Conservation (phyloP, 2,797 vertebrate genomes). For the Myripristis murdjan region DNA sequence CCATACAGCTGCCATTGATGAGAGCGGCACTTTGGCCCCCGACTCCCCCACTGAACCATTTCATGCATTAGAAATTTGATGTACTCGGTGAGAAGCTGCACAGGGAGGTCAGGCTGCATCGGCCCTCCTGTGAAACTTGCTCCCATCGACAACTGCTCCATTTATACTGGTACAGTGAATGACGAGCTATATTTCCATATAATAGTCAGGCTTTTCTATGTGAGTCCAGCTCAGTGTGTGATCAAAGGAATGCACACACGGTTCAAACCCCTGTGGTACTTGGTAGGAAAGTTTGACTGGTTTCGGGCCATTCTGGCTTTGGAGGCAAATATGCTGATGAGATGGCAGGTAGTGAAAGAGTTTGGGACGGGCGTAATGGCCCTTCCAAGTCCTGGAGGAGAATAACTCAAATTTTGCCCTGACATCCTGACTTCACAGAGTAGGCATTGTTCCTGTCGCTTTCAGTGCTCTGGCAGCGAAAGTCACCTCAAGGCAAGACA, state of each 20-base stretch:
- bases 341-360: conserved; percentile 41
- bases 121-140: conserved; percentile 32
- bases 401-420: conserved; percentile 61
- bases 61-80: conserved; percentile 64
- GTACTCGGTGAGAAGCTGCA: conserved; percentile 38
- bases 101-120: conserved; percentile 40
- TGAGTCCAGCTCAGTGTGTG: conserved; percentile 16
- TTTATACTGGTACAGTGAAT: conserved; percentile 14
- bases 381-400: conserved; percentile 45
- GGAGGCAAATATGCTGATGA: conserved; percentile 40
- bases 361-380: conserved; percentile 29
- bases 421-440: conserved; percentile 66
- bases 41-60: conserved; percentile 66
- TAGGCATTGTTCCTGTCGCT: conserved; percentile 58
- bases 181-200: not conserved
- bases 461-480: conserved; percentile 67
- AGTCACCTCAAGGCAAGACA: conserved; percentile 70
- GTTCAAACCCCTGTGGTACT: conserved; percentile 22
- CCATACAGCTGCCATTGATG: conserved; percentile 77
- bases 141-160: conserved; percentile 20
- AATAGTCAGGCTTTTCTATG: not conserved
- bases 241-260: conserved; percentile 26
- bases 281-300: conserved; percentile 5
- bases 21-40: conserved; percentile 74
- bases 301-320: conserved; percentile 19